Conservation (phyloP, 2,888 invertebrate species). For the Muscina levida region DNA sequence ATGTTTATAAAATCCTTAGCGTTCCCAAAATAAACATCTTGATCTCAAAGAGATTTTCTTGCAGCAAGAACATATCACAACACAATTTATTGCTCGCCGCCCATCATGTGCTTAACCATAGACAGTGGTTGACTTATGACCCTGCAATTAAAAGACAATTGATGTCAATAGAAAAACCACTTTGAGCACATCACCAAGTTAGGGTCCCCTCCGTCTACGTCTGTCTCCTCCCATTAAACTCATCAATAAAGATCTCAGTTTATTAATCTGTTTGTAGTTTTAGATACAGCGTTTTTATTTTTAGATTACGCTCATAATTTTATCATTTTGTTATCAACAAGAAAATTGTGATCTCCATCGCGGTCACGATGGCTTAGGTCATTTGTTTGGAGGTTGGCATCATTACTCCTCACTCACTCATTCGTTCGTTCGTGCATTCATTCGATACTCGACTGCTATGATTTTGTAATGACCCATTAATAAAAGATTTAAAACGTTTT, state of each 20-base stretch:
- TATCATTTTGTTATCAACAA: background rate
- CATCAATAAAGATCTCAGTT: background rate
- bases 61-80: too few species aligned
- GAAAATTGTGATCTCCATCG: background rate
- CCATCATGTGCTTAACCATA: too few species aligned
- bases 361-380: background rate
- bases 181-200: too few species aligned
- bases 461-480: conserved; percentile 18
- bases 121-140: background rate
- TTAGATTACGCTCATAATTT: background rate
- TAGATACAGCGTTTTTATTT: background rate
- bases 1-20: too few species aligned
- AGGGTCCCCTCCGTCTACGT: too few species aligned
- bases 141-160: conserved; percentile 5
- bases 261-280: background rate
- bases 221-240: background rate
- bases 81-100: too few species aligned
- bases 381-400: background rate
- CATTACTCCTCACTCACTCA: background rate
- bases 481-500: conserved; percentile 23
- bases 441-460: background rate
- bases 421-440: background rate
- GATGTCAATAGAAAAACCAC: conserved; percentile 13
- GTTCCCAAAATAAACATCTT: too few species aligned
- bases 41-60: too few species aligned